These are phyloP conservation scores for Oreohelix idahoensis DNA, from an alignment of 1,140 invertebrate genomes.

Conservation along the genomic window DNA sequence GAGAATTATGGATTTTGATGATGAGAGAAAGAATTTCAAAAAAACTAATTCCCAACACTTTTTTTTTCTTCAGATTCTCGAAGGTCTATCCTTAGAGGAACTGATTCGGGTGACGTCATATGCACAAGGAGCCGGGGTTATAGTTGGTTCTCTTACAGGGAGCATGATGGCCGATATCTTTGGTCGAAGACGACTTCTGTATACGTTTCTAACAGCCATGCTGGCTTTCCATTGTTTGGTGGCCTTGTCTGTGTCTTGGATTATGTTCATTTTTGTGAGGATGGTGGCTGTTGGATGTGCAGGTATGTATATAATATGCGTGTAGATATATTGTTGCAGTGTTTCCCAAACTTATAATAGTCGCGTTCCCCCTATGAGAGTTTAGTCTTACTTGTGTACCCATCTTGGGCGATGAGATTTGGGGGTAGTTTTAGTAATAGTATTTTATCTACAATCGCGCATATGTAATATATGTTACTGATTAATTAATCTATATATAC, in stretches of 20 bases:
- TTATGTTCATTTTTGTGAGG: slow-evolving; percentile 46
- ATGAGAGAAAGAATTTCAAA: no score
- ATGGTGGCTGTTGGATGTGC: slow-evolving; percentile 50
- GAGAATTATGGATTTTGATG: no score
- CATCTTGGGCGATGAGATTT: no score
- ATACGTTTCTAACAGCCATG: slow-evolving; percentile 49
- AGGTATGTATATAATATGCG: slow-evolving; percentile 50
- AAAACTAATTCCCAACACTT: no score
- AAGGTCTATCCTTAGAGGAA: not conserved
- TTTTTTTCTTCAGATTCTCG: slow-evolving; percentile 1
- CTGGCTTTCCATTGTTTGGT: slow-evolving; percentile 49
- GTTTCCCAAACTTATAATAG: no score
- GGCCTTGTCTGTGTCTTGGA: slow-evolving; percentile 49
- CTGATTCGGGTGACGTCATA: slow-evolving; percentile 43
- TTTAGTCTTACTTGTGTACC: not conserved
- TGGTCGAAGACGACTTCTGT: slow-evolving; percentile 54
- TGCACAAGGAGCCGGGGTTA: slow-evolving; percentile 47
- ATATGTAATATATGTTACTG: no score
- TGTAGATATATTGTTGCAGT: no score
- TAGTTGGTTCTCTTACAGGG: slow-evolving; percentile 53
- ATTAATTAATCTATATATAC: no score
- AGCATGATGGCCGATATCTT: slow-evolving; percentile 55
- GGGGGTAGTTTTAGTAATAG: no score
- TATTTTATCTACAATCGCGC: no score
- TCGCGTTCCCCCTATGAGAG: no score